A percentile compares a stretch with the other conserved stretches of the same genome.
phyloP scores from a whole-genome alignment of 2,113 vertebrate species.

The Todiramphus chloris region DNA sequence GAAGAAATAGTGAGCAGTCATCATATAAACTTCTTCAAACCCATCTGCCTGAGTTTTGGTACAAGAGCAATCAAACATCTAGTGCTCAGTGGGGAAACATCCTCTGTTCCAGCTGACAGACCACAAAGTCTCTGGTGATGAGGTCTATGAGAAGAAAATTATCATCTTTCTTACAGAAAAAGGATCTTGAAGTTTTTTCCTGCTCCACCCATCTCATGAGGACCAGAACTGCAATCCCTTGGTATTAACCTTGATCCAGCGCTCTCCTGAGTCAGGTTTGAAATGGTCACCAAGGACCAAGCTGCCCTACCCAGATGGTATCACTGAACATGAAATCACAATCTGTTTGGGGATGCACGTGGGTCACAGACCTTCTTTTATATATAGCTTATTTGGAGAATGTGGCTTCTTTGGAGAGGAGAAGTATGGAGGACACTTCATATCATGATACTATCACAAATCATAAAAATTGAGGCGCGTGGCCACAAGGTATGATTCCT shows the following conservation, averaged over 20 bases:
- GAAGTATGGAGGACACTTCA: not conserved
- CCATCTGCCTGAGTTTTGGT: not conserved
- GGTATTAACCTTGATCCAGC: not conserved
- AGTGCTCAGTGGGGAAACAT: not conserved
- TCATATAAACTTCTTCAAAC: not conserved
- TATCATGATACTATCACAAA: not conserved
- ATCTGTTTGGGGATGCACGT: not conserved
- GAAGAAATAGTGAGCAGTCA: not conserved
- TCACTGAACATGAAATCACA: not conserved
- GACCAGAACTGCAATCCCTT: not conserved
- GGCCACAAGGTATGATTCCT: not conserved
- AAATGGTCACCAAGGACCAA: not conserved
- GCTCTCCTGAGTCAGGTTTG: not conserved
- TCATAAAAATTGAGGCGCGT: not conserved
- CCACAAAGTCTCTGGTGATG: not conserved
- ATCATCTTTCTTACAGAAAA: not conserved
- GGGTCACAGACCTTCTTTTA: not conserved
- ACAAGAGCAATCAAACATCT: not conserved
- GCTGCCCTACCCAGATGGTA: not conserved
- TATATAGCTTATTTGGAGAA: not conserved
- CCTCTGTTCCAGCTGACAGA: not conserved
- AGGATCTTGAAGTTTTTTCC: not conserved
- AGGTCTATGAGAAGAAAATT: not conserved
- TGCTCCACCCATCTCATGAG: accelerated
- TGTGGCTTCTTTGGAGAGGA: not conserved